Percentiles rank a stretch among this genome's conserved stretches.
phyloP scores from a whole-genome alignment of 2,113 vertebrate species.

The Girardinichthys multiradiatus region DNA sequence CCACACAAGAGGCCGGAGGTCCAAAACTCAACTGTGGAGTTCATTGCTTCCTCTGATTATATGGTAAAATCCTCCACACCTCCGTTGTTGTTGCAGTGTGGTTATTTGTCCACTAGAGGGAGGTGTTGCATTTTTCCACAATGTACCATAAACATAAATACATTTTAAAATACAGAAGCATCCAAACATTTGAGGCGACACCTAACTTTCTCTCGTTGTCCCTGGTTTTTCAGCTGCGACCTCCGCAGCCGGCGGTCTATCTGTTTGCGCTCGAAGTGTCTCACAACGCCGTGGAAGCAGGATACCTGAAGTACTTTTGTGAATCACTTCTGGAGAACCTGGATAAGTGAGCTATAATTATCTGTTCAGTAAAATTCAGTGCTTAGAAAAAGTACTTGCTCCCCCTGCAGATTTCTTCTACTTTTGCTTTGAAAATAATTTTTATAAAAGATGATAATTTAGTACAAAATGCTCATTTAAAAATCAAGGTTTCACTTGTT shows the following conservation, averaged over 20 bases:
- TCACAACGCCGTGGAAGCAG: slow-evolving; percentile 93
- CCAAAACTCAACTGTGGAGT: slow-evolving; percentile 96
- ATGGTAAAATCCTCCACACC: slow-evolving; percentile 81
- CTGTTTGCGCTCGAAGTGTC: slow-evolving; percentile 97
- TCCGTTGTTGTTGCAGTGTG: background rate
- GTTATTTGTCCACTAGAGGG: slow-evolving; percentile 46
- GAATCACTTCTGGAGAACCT: slow-evolving; percentile 91
- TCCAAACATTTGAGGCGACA: background rate
- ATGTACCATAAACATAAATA: background rate
- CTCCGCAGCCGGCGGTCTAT: slow-evolving; percentile 96
- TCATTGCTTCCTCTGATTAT: slow-evolving; percentile 98
- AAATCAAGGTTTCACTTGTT: no score
- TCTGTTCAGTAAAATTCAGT: no score
- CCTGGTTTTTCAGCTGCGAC: slow-evolving; percentile 84
- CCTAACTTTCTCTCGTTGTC: background rate
- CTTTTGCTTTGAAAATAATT: no score
- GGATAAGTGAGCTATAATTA: slow-evolving; percentile 87
- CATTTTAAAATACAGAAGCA: fast-evolving
- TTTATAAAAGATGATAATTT: no score
- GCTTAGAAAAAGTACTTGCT: no score
- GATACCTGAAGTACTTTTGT: slow-evolving; percentile 92
- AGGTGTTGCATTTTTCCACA: background rate
- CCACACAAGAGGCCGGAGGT: slow-evolving; percentile 97
- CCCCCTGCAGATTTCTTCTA: no score
- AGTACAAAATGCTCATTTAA: no score